These are phyloP conservation scores for Silurus glanis DNA, from an alignment of 2,113 vertebrate genomes.

Conservation along the genomic window DNA sequence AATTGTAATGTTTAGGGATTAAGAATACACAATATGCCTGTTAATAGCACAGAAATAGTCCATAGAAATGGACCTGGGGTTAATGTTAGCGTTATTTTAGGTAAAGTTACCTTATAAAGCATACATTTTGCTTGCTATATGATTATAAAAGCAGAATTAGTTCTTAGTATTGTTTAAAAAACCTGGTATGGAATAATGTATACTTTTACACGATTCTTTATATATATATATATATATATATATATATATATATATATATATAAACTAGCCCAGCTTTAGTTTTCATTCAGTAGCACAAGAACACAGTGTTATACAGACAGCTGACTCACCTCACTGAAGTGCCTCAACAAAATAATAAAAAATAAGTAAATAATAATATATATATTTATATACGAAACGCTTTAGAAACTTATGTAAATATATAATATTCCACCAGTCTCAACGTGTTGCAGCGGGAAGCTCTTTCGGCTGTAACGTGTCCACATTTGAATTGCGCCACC, in stretches of 20 bases:
- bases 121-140: too few relatives aligned
- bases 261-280: not conserved
- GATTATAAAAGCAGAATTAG: too few relatives aligned
- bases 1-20: not conserved
- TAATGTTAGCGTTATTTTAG: too few relatives aligned
- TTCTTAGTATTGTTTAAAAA: too few relatives aligned
- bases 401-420: not conserved
- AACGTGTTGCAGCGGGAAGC: constrained; percentile 34
- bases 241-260: too few relatives aligned
- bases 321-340: constrained; percentile 19
- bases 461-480: not conserved
- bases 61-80: too few relatives aligned
- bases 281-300: not conserved
- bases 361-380: not conserved
- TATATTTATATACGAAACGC: too few relatives aligned
- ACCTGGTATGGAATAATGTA: too few relatives aligned
- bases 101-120: too few relatives aligned
- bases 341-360: not conserved
- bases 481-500: constrained; percentile 43
- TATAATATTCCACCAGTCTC: not conserved
- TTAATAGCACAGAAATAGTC: too few relatives aligned
- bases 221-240: too few relatives aligned
- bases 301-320: not conserved
- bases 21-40: not conserved
- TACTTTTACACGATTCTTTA: too few relatives aligned